These are phyloP conservation scores for Neogobius melanostomus DNA, from an alignment of 2,113 vertebrate species.

Conservation along the genomic window DNA sequence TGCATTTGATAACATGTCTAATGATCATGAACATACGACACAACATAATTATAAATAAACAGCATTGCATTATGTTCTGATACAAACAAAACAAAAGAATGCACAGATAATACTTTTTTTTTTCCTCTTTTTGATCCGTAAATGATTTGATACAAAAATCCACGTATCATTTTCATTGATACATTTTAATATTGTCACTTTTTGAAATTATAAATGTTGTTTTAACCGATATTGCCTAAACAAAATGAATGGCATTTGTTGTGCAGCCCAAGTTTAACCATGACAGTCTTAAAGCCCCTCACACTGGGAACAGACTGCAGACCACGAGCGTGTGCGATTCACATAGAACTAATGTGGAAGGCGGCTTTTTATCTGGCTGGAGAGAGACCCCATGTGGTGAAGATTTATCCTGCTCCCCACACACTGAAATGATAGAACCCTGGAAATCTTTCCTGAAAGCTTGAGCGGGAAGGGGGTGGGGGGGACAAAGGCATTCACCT, in stretches of 20 bases:
- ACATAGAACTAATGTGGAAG: constrained; percentile 44
- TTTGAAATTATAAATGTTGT: neutral
- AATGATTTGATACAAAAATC: neutral
- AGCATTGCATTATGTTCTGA: neutral
- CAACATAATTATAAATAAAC: too few species aligned
- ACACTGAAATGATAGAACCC: constrained; percentile 28
- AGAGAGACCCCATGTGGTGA: constrained; percentile 85
- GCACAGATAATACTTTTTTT: too few species aligned
- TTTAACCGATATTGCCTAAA: neutral
- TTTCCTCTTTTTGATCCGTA: neutral
- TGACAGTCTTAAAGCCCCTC: constrained; percentile 33
- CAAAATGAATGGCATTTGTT: constrained; percentile 18
- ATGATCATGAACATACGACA: too few species aligned
- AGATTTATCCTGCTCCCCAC: constrained; percentile 61
- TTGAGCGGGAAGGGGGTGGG: neutral
- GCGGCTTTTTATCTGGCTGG: constrained; percentile 74
- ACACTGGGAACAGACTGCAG: constrained; percentile 36
- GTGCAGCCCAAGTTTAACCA: constrained; percentile 39
- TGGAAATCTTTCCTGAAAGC: constrained; percentile 1
- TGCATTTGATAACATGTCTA: too few species aligned
- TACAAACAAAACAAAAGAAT: neutral
- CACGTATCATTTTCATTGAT: too few species aligned
- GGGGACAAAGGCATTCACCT: neutral
- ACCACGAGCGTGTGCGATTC: constrained; percentile 48
- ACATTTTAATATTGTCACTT: neutral